Evolutionary conservation across 1,140 invertebrate genomes (phyloP).

Genomic region (Atopsyche davidsoni): DNA sequence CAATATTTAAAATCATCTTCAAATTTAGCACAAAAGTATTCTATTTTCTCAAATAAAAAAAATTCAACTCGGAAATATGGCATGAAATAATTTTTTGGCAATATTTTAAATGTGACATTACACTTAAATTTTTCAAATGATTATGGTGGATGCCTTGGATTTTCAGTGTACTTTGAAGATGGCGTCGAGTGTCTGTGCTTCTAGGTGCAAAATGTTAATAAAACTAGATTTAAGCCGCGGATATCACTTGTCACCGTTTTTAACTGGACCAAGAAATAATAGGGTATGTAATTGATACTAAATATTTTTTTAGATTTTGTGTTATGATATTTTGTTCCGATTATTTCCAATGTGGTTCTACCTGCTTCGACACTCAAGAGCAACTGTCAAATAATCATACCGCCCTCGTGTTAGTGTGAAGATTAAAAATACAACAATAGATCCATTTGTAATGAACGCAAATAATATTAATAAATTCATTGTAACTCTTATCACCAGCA

Average conservation of each 20-base stretch:
- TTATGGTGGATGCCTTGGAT: conserved; percentile 32
- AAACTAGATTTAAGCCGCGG: conserved; percentile 51
- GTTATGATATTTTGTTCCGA: background rate
- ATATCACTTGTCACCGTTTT: conserved; percentile 47
- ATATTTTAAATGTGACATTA: background rate
- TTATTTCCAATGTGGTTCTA: background rate
- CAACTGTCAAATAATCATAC: conserved; percentile 7
- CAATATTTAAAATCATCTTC: too few species aligned
- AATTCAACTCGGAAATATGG: too few species aligned
- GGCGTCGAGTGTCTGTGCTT: conserved; percentile 49
- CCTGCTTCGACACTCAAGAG: background rate
- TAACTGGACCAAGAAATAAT: conserved; percentile 45
- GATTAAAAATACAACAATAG: background rate
- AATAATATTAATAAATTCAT: background rate
- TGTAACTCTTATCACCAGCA: too few species aligned
- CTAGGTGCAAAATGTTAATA: conserved; percentile 46
- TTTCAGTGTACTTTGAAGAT: conserved; percentile 39
- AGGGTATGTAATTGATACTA: too few species aligned
- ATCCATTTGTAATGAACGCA: background rate
- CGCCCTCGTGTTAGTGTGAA: background rate
- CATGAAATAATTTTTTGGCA: too few species aligned
- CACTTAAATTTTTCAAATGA: conserved; percentile 21
- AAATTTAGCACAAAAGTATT: too few species aligned
- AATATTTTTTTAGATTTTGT: conserved; percentile 18
- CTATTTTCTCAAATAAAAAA: too few species aligned